Base-by-base conservation (phyloP, 1,140 invertebrate species). In the Thaumetopoea pityocampa region DNA sequence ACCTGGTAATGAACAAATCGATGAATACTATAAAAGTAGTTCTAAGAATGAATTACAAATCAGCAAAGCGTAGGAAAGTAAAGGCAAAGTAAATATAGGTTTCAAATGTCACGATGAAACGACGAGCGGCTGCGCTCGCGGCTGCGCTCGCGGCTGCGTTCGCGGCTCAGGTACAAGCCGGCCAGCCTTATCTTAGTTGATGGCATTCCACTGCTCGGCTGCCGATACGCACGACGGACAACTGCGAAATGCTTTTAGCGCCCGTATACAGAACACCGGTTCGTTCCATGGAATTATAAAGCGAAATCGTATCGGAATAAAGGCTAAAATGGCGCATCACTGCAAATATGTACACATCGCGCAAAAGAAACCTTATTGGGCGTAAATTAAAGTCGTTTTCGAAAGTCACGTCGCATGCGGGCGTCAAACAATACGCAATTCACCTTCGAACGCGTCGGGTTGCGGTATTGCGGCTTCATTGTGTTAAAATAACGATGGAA, bases 171-270 rank as follows among this genome's bases (percentile, higher is more conserved):
- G 49, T 51, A 50, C 51, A 57, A 41, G 45, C n/a, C n/a, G 44
- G 51, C 52, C 46, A 32, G 66, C 61, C 68, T 83, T 81, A 81
- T 83, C 79, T 76, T 62, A 52, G 64, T 67, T 67, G 68, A 76
- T 76, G 71, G 71, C 74, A 83, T 83, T 83, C 79, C 70, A 57
- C 33, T 49, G 67, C 68, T 56, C 65, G 62, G 55, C 59, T 56
- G 59, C 55, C 70, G 77, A 79, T 78, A 81, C 74, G 74, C 72
- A 72, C 67, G 70, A 69, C 70, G 63, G 67, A 58, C 67, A 66
- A 80, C 79, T 79, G 72, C 68, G 74, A 83, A 83, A 83, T 72
- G 76, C 79, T 80, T 83, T 83, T 83, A 83, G 69, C 65, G 67
- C 66, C 64, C 67, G 56, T 63, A 63, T 63, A 67, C 54, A 54